These are phyloP conservation scores for Apistogramma diplotaenia DNA, from an alignment of 2,113 vertebrate genomes.

Conservation along the genomic window DNA sequence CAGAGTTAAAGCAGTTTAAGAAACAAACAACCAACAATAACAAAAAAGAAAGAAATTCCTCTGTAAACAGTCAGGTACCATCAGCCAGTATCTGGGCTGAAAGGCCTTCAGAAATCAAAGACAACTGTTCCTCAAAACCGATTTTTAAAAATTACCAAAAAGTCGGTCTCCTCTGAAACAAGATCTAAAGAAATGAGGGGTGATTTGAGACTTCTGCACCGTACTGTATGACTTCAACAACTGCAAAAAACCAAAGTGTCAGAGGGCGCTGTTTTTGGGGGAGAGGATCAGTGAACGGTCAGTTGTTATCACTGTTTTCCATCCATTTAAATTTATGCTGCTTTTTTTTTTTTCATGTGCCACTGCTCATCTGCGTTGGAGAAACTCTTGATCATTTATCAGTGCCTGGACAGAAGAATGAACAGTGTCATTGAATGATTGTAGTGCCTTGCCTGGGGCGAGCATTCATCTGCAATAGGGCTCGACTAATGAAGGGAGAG, in stretches of 20 bases:
- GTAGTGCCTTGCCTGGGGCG: conserved; percentile 8
- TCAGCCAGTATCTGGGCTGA: background rate
- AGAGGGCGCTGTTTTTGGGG: background rate
- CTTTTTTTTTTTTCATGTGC: background rate
- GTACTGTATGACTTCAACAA: background rate
- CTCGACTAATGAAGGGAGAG: conserved; percentile 54
- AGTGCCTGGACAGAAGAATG: conserved; percentile 26
- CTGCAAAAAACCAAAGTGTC: background rate
- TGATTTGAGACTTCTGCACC: background rate
- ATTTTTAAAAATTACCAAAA: background rate
- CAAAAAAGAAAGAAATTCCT: background rate
- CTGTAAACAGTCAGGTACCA: background rate
- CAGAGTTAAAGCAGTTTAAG: background rate
- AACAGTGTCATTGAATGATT: conserved; percentile 44
- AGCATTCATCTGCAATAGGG: conserved; percentile 30
- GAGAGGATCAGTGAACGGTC: background rate
- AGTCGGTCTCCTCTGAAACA: background rate
- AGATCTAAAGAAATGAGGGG: background rate
- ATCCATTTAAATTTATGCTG: background rate
- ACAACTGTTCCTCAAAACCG: background rate
- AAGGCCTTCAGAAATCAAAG: background rate
- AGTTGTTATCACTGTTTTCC: background rate
- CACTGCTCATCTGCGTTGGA: background rate
- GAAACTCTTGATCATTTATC: conserved; percentile 28
- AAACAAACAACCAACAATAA: background rate